These are phyloP conservation scores for Zosterops hypoxanthus DNA, from an alignment of 2,113 vertebrate species.

Conservation along the genomic window DNA sequence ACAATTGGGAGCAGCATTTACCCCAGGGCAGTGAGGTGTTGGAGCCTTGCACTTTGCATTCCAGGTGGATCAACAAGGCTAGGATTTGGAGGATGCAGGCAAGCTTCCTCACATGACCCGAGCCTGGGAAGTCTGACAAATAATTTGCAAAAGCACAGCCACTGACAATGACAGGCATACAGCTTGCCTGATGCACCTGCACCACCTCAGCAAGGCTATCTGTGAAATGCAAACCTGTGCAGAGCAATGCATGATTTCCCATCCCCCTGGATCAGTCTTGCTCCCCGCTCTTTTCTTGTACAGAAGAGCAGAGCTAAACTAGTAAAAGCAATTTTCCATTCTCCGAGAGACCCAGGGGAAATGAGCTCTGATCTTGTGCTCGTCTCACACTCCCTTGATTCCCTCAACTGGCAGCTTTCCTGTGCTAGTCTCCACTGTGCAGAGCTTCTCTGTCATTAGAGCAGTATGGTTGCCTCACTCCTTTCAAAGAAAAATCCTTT, in stretches of 20 bases:
- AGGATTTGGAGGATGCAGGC: not conserved
- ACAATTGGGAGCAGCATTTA: not conserved
- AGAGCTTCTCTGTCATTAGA: not conserved
- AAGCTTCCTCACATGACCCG: not conserved
- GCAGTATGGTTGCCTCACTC: not conserved
- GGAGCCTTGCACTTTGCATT: not conserved
- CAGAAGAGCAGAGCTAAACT: conserved; percentile 1
- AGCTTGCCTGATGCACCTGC: not conserved
- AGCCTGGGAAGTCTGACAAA: not conserved
- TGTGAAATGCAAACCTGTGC: not conserved
- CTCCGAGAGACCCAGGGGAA: not conserved
- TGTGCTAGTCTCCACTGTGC: not conserved
- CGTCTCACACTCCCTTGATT: not conserved
- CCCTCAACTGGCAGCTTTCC: not conserved
- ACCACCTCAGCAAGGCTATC: not conserved
- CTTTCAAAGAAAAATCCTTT: conserved; percentile 14
- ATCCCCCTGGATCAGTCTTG: not conserved
- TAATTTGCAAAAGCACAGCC: not conserved
- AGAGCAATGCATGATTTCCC: not conserved
- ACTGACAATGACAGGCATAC: not conserved
- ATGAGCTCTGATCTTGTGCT: not conserved
- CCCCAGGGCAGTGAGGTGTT: not conserved
- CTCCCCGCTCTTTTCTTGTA: not conserved
- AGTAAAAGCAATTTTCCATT: conserved; percentile 37
- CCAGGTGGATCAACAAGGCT: not conserved